Evolutionary conservation across 2,888 invertebrate species (phyloP).

Genomic region (Dexiosoma caninum): DNA sequence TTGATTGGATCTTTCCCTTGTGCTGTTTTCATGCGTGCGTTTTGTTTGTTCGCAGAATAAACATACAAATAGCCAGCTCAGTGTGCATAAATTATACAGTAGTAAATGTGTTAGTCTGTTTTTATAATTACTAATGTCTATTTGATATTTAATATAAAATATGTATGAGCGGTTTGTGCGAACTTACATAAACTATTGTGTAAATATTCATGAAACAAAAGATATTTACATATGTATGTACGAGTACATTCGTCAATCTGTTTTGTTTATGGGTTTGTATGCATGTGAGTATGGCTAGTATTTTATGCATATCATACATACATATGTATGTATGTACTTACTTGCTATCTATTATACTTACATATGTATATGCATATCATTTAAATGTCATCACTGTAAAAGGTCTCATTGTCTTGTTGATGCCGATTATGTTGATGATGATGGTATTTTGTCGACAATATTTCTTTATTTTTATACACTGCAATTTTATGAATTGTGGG

Average conservation of each 20-base stretch:
- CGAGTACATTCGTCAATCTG: neutral
- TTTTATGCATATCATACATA: too few species aligned
- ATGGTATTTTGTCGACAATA: constrained; percentile 20
- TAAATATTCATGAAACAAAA: constrained; percentile 27
- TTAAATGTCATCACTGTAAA: constrained; percentile 52
- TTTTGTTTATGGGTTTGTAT: neutral
- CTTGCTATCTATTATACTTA: constrained; percentile 29
- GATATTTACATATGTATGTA: constrained; percentile 1
- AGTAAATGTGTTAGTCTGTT: constrained; percentile 37
- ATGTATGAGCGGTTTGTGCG: neutral
- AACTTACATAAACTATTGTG: constrained; percentile 31
- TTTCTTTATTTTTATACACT: constrained; percentile 9
- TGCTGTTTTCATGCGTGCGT: neutral
- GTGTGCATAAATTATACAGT: constrained; percentile 54
- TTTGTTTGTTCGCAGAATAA: neutral
- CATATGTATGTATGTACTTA: neutral
- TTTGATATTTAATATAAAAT: constrained; percentile 2
- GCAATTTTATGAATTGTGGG: constrained; percentile 24
- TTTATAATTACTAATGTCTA: constrained; percentile 43
- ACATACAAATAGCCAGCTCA: neutral
- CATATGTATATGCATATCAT: constrained; percentile 33
- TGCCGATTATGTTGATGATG: constrained; percentile 15
- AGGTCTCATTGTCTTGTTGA: constrained; percentile 30
- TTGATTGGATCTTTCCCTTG: constrained; percentile 47
- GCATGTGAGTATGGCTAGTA: neutral